A percentile compares a stretch with the other conserved stretches of the same genome.
Evolutionary conservation across 2,113 vertebrate genomes (phyloP).

Genomic region (Otolemur garnettii): DNA sequence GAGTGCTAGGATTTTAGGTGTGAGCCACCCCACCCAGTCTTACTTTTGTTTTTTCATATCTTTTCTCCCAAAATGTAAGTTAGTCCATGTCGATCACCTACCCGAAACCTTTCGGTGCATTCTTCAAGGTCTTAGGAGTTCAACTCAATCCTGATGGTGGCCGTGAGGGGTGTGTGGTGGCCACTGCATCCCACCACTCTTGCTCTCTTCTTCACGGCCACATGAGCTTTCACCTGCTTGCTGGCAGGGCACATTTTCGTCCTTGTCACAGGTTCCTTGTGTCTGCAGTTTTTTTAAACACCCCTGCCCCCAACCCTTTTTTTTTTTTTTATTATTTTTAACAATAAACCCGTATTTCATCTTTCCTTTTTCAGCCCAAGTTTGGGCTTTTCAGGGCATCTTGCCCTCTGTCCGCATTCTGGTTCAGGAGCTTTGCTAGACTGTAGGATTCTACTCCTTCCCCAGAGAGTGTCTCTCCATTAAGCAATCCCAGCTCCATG

Average conservation of each 20-base stretch:
- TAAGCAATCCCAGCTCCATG: neutral
- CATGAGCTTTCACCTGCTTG: too few relatives aligned
- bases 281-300: neutral
- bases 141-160: neutral
- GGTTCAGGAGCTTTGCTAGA: neutral
- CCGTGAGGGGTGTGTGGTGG: neutral
- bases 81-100: neutral
- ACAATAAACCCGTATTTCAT: too few relatives aligned
- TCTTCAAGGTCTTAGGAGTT: neutral
- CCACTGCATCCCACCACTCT: accelerated
- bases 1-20: too few relatives aligned
- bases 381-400: neutral
- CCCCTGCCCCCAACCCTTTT: too few relatives aligned
- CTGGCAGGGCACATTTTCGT: accelerated
- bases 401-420: too few relatives aligned
- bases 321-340: neutral
- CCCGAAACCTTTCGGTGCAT: neutral
- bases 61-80: neutral
- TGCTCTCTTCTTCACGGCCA: neutral
- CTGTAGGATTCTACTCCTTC: neutral
- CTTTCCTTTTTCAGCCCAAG: neutral
- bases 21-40: too few relatives aligned
- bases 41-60: neutral
- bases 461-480: neutral
- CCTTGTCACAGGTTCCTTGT: neutral